Evolutionary conservation across 2,888 invertebrate genomes (phyloP), one percentile per base, ranked within the genome.

Genomic region (Papilio elwesi): DNA sequence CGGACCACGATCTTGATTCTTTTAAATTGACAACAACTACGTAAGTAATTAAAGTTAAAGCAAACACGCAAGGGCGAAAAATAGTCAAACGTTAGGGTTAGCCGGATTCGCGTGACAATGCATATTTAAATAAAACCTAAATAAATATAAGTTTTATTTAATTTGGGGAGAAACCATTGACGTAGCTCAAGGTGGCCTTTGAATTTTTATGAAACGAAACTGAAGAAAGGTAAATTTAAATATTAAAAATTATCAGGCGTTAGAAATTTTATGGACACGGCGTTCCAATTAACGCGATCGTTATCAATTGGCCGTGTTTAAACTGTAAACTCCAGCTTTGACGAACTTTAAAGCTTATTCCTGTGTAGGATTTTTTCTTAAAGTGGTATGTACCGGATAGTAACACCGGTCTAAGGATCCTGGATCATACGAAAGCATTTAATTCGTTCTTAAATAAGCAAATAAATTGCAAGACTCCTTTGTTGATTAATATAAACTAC

Each of bases 41-140:
- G 47, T 47, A 55, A 62, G 36, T 12, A 38, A 53, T 47, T 38
- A 59, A 68, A 62, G 48, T 53, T 13, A 53, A 72, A 48, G 11
- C 26, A 47, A 53, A 63, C 72, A 73, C 72, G 72, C 72, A 38
- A 73, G 15, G 36, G 57, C 16, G 15, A 51, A 68, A 63, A 49
- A 57, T 67, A 68, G 16, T 62, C 16, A 73, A 36, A 57, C 51
- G 38, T 65, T 47, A 64, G 65, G 47, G 69, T 26, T 47, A 64
- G 68, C 15, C 15, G 49, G 55, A 12, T 26, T 69, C 43, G 73
- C 73, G 73, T 73, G 73, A 65, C 66, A 59, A 36, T 59, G 49
- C 47, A 63, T 69, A 73, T 73, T 69, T 69, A 68, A 73, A 57
- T 62, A 16, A 52, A 26, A 69, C 73, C 73, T 73, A 52, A 73